A percentile compares a stretch with the other conserved stretches of the same genome.
These are phyloP conservation scores for Willisornis vidua DNA, from an alignment of 2,113 vertebrate genomes.

Conservation along the genomic window DNA sequence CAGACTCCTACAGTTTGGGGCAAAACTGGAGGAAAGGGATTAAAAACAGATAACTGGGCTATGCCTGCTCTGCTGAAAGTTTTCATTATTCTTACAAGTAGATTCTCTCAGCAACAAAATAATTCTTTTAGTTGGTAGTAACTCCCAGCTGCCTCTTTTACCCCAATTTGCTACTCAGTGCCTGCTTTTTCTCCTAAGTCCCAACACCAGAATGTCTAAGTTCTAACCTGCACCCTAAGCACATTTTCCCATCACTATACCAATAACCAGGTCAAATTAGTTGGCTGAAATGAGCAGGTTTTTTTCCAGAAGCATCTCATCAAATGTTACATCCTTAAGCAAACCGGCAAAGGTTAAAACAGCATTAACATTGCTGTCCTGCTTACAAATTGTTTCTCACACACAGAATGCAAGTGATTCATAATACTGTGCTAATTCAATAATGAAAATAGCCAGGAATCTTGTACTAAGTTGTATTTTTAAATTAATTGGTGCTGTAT, in stretches of 20 bases:
- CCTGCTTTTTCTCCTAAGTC: not conserved
- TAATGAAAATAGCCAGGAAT: constrained; percentile 41
- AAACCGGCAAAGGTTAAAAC: constrained; percentile 52
- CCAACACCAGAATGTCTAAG: not conserved
- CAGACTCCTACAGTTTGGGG: not conserved
- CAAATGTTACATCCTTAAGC: constrained; percentile 15
- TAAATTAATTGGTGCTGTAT: constrained; percentile 16
- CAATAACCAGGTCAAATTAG: not conserved
- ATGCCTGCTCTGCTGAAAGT: not conserved
- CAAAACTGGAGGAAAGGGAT: not conserved
- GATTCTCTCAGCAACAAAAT: not conserved
- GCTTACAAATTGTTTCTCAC: constrained; percentile 6
- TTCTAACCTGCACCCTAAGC: not conserved
- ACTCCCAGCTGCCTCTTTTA: not conserved
- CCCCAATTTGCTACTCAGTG: not conserved
- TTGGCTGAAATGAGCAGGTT: not conserved
- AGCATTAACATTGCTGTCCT: constrained; percentile 21
- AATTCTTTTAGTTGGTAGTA: not conserved
- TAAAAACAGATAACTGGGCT: not conserved
- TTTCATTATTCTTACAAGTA: not conserved
- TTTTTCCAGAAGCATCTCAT: not conserved
- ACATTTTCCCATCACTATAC: not conserved
- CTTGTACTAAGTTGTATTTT: not conserved
- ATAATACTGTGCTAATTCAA: constrained; percentile 51
- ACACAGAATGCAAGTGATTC: not conserved